Evolutionary conservation across 2,888 invertebrate genomes (phyloP), one percentile per base, ranked within the genome.

Genomic region (Acronicta aceris): DNA sequence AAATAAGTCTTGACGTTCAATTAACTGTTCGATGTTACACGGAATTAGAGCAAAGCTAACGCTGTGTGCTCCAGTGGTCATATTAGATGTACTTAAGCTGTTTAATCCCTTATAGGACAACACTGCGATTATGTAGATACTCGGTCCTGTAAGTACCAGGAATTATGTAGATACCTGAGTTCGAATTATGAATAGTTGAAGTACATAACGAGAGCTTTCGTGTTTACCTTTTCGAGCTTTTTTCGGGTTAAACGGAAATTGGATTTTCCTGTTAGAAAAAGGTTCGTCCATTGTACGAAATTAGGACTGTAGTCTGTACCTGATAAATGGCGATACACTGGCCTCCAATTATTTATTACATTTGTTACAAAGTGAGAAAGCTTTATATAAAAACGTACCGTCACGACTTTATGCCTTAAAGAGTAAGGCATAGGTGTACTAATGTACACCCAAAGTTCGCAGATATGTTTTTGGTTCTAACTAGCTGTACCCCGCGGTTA

Each of bases 61-160:
- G 46, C 51, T 64, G 30, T 60, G 53, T 52, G 57, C 41, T 49
- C 50, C 65, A 61, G 43, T 58, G 62, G 42, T 50, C 62, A 71
- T 71, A 71, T 71, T 70, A 66, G 49, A 70, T 66, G 65, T 49
- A 57, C 66, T 49, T 70, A 71, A 58, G 62, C 71, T 53, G 52
- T 40, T 50, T 70, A 66, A 66, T 70, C 70, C 65, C 41, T 50
- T 27, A 36, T 52, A 60, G 65, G 45, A 53, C 65, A 68, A 55
- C 59, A 60, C 38, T 38, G n/a, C n/a, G 38, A n/a, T n/a, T 38
- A 38, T 38, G 38, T n/a, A 38, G n/a, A 33, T 33, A 33, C n/a
- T 13, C 5, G 38, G n/a, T 6, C n/a, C 38, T 6, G 13, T 13
- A 36, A 8, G 13, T n/a, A 38, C 38, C 7, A 13, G 36, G 5